Conservation (phyloP, 2,888 invertebrate genomes). For the Theretra japonica region DNA sequence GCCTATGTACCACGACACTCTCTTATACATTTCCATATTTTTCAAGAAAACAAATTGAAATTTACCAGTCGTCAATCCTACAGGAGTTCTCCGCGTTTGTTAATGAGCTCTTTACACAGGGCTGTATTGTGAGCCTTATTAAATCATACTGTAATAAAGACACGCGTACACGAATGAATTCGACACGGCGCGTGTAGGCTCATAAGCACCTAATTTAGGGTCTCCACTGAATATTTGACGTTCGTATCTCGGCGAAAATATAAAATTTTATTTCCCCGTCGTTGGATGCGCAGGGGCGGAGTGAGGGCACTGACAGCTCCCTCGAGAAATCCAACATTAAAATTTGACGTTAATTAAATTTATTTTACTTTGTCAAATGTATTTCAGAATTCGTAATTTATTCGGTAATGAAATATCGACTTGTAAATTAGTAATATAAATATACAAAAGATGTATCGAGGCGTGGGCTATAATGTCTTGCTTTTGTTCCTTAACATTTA, state of each 20-base stretch:
- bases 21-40: not conserved
- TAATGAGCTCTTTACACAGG: not conserved
- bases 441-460: no score
- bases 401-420: not conserved
- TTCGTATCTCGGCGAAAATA: conserved; percentile 47
- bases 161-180: not conserved
- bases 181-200: conserved; percentile 34
- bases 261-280: conserved; percentile 49
- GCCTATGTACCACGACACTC: no score
- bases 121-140: not conserved
- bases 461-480: no score
- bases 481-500: no score
- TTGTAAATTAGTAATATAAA: not conserved
- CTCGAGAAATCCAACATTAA: not conserved
- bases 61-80: not conserved
- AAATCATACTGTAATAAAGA: not conserved
- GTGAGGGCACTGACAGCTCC: not conserved
- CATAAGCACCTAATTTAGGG: conserved; percentile 49
- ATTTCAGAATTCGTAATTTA: not conserved
- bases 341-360: conserved; percentile 4
- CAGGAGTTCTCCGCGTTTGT: not conserved
- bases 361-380: not conserved
- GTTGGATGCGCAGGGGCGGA: conserved; percentile 25
- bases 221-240: conserved; percentile 52
- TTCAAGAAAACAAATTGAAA: conserved; percentile 2